phyloP scores from a whole-genome alignment of 2,113 vertebrate species.

The Ageneiosus marmoratus region DNA sequence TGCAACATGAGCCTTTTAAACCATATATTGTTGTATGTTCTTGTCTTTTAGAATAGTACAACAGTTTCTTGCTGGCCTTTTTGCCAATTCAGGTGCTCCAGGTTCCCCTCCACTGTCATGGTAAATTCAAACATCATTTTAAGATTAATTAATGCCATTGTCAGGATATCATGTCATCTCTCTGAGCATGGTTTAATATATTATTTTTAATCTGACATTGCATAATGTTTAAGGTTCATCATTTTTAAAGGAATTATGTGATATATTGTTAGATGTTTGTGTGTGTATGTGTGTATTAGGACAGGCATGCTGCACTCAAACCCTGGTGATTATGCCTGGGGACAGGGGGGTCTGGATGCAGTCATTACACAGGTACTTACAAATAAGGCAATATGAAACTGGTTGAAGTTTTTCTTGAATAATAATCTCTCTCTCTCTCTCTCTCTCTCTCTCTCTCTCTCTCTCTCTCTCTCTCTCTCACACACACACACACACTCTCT shows the following conservation, averaged over 20 bases:
- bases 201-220: not conserved
- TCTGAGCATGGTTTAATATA: not conserved
- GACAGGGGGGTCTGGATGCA: constrained; percentile 93
- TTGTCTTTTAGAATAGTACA: constrained; percentile 84
- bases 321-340: constrained; percentile 96
- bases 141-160: not conserved
- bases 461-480: not conserved
- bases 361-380: constrained; percentile 91
- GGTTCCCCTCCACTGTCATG: constrained; percentile 89
- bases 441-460: not conserved
- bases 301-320: constrained; percentile 95
- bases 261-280: not conserved
- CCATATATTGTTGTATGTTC: not conserved
- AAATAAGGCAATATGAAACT: not conserved
- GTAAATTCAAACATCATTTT: constrained; percentile 66
- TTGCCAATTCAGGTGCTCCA: constrained; percentile 87
- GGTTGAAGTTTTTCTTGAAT: not conserved
- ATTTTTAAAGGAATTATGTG: not conserved
- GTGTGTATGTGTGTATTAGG: constrained; percentile 68
- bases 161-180: not conserved
- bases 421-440: not conserved
- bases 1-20: not conserved
- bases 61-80: constrained; percentile 93
- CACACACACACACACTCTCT: no score
- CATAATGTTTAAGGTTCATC: not conserved